Evolutionary conservation across 2,888 invertebrate genomes (phyloP), one percentile per base, ranked within the genome.

Genomic region (Athetis lepigone): DNA sequence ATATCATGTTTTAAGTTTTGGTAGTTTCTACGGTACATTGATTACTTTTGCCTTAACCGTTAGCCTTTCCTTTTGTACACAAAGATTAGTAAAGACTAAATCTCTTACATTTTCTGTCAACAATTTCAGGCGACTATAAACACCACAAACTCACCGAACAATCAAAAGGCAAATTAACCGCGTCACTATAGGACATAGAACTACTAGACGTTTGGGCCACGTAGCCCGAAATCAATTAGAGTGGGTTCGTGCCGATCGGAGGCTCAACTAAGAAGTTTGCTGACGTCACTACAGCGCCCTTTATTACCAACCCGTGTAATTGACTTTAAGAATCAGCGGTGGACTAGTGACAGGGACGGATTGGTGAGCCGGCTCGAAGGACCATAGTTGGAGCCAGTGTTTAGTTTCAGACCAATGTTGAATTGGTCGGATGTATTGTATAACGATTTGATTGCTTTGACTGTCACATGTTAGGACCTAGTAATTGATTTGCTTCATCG

Each of bases 281-380:
- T 78, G 67, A 80, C 79, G 78, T 80, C 79, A 78, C 78, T 39
- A 55, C 59, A 54, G 70, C 61, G 51, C 47, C 77, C 78, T 71
- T 78, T 80, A 78, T 80, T 78, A 75, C 75, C 58, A 70, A 58
- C 57, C 56, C 77, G 58, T 69, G 78, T 80, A 75, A 78, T 80
- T 80, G 78, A 78, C 78, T 80, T 78, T 80, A 66, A 69, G 80
- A 78, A 73, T 77, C 77, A 72, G 76, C 40, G 77, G 55, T 70
- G 56, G 54, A 36, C 72, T 45, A 57, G 58, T 60, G 74, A 72
- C 77, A 66, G 77, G 77, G 73, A 56, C 27, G 73, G 67, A 73
- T 60, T 72, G 55, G 43, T 18, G 25, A n/a, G 8, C 16, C 8
- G 43, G 21, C 21, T 25, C 7, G 7, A 27, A 56, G 27, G 37